Conservation (phyloP, 2,113 vertebrate species). For the Lophura nycthemera region DNA sequence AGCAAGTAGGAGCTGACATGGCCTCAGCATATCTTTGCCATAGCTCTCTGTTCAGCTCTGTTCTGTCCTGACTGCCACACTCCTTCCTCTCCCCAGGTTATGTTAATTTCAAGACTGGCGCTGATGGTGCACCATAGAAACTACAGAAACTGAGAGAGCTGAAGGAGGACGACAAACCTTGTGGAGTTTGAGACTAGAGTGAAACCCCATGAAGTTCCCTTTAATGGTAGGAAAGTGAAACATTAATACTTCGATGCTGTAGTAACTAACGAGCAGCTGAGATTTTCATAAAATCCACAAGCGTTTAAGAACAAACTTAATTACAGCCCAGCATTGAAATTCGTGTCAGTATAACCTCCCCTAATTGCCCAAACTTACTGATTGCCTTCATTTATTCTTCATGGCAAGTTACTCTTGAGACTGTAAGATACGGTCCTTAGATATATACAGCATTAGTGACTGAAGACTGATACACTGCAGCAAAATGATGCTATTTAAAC, state of each 20-base stretch:
- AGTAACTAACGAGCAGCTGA: not conserved
- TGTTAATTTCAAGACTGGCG: not conserved
- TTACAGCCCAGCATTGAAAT: not conserved
- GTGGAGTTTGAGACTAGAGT: not conserved
- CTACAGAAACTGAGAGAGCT: not conserved
- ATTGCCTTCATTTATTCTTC: not conserved
- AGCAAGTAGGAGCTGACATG: not conserved
- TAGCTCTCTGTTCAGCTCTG: not conserved
- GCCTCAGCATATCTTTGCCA: not conserved
- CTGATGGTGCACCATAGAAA: not conserved
- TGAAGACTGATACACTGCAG: not conserved
- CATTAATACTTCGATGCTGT: not conserved
- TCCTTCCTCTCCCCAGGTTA: not conserved
- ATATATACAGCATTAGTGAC: not conserved
- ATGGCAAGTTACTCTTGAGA: not conserved
- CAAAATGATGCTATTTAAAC: not conserved
- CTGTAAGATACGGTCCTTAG: not conserved
- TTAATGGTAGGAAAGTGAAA: not conserved
- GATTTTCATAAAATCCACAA: not conserved
- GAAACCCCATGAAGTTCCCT: not conserved
- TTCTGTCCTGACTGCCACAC: rapidly evolving
- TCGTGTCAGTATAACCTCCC: not conserved
- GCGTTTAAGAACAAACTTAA: not conserved
- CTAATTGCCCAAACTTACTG: not conserved
- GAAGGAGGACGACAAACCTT: not conserved